These are phyloP conservation scores for Astyanax mexicanus DNA, from an alignment of 2,797 vertebrate genomes.

Conservation along the genomic window DNA sequence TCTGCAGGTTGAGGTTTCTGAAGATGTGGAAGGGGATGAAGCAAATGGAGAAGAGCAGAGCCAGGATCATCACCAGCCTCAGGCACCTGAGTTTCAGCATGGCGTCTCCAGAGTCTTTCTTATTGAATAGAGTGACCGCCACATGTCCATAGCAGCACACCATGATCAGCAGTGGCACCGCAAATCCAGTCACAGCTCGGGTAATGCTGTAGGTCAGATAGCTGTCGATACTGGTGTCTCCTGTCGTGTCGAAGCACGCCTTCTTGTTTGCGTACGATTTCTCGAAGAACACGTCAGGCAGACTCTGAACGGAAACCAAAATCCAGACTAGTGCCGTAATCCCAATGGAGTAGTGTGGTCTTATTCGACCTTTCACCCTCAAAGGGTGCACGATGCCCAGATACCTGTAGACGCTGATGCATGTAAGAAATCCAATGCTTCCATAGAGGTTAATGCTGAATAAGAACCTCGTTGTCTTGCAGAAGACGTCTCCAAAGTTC, in stretches of 20 bases:
- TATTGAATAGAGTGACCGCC: slow-evolving; percentile 69
- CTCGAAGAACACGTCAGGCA: slow-evolving; percentile 74
- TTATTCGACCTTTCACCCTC: slow-evolving; percentile 73
- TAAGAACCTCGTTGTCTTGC: slow-evolving; percentile 78
- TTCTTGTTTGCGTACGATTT: slow-evolving; percentile 10
- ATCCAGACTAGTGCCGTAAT: slow-evolving; percentile 73
- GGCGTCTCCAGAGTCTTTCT: slow-evolving; percentile 55
- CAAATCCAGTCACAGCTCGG: slow-evolving; percentile 71
- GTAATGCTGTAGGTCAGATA: slow-evolving; percentile 64
- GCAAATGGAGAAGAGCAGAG: slow-evolving; percentile 81
- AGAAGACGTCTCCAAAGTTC: slow-evolving; percentile 79
- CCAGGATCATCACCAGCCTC: slow-evolving; percentile 74
- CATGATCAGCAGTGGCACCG: slow-evolving; percentile 77
- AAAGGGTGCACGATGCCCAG: slow-evolving; percentile 82
- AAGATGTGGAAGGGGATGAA: slow-evolving; percentile 83
- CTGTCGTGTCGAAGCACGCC: slow-evolving; percentile 74
- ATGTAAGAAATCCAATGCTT: slow-evolving; percentile 87
- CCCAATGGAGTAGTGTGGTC: slow-evolving; percentile 22
- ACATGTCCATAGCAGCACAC: slow-evolving; percentile 81
- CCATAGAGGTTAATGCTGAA: slow-evolving; percentile 86
- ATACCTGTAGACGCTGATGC: slow-evolving; percentile 85
- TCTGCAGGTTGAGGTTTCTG: slow-evolving; percentile 77
- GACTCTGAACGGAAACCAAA: slow-evolving; percentile 73
- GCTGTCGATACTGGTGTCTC: rapidly evolving
- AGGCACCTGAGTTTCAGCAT: slow-evolving; percentile 72